Base-by-base conservation (phyloP, 2,888 invertebrate genomes). In the Hyppa rectilinea region DNA sequence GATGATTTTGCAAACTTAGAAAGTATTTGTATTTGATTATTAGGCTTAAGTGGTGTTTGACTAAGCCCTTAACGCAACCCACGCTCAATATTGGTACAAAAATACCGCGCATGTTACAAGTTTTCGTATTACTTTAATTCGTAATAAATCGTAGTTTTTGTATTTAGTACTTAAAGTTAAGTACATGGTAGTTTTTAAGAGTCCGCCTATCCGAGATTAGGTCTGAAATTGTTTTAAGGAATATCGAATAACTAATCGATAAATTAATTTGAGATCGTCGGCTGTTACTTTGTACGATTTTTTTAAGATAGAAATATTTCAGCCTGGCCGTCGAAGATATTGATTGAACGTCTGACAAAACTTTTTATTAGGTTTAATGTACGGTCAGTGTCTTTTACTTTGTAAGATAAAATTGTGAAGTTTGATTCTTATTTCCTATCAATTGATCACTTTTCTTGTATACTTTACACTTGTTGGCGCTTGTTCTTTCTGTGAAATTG, bases 201-300 rank as follows among this genome's bases (percentile, higher is more conserved):
- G n/a, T 61, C 76, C 76, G 61, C 76, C 76, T 77, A 68, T 75
- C 45, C 6, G n/a, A 29, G 50, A 53, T 61, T 78, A 78, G 65
- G 66, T 76, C 31, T 74, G 64, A 36, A 26, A 75, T 69, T 20
- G 58, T 66, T 62, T 26, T 49, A 63, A 52, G 34, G 3, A 45
- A 26, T 49, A 34, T 66, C 26, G 50, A 47, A 43, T 76, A 12
- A 47, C 45, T 29, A n/a, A 47, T 31, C 0, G 14, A 23, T 47
- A 20, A 34, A 38, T 34, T 6, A 20, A 29, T 31, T 26, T n/a
- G 4, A 10, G 43, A 43, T 10, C 2, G 6, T 43, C 4, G 31
- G 38, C 2, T 26, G 31, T 75, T 23, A 29, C n/a, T 31, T 52
- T 3, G 2, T 43, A 45, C 6, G 31, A 53, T 31, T 40, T 26